Percentiles rank a stretch among this genome's conserved stretches.
Conservation (phyloP, 2,113 vertebrate genomes). For the Sinocyclocheilus grahami region DNA sequence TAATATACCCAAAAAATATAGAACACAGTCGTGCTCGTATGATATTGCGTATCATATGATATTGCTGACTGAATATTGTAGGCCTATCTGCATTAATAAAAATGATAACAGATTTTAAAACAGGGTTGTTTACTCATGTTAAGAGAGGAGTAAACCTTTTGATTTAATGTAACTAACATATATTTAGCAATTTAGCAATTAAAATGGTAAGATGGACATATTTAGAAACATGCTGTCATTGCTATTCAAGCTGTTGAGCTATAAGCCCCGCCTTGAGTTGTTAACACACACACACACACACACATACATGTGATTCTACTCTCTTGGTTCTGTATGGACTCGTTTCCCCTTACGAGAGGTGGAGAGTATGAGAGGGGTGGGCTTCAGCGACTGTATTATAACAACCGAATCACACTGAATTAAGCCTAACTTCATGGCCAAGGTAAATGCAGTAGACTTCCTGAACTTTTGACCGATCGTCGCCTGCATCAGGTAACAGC, state of each 20-base stretch:
- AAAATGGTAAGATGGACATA: neutral
- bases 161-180: neutral
- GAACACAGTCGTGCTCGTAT: neutral
- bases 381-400: neutral
- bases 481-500: constrained; percentile 36
- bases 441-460: neutral
- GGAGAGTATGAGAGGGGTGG: neutral
- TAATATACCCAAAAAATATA: neutral
- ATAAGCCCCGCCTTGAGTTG: constrained; percentile 39
- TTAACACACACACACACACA: neutral
- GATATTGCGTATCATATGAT: neutral
- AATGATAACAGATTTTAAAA: neutral
- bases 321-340: constrained; percentile 2
- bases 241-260: neutral
- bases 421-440: neutral
- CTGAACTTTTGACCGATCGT: constrained; percentile 29
- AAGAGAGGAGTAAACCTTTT: neutral
- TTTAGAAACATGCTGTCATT: neutral
- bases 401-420: neutral
- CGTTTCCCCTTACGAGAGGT: neutral
- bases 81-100: neutral
- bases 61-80: too few species aligned
- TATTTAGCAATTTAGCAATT: neutral
- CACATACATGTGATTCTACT: neutral
- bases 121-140: neutral